Evolutionary conservation across 2,797 vertebrate genomes (phyloP).

Genomic region (Scarus forsteni): DNA sequence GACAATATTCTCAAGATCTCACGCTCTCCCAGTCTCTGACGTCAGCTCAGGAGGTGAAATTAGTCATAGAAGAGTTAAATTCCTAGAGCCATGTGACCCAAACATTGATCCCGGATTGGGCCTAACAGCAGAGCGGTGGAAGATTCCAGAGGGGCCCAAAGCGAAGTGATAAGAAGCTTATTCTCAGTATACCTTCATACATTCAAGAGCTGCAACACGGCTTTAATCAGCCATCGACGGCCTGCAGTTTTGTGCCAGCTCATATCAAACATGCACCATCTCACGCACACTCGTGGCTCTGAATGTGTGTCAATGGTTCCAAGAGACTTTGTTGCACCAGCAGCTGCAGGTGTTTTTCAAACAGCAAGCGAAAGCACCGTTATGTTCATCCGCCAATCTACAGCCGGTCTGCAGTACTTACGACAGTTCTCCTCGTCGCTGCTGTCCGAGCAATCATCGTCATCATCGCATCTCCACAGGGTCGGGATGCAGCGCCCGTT

Average conservation of each 20-base stretch:
- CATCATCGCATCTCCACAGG: slow-evolving; percentile 96
- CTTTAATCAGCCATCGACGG: slow-evolving; percentile 7
- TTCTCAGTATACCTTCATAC: slow-evolving; percentile 31
- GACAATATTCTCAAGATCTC: slow-evolving; percentile 1
- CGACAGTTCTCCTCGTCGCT: slow-evolving; percentile 97
- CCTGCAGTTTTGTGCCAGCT: not conserved
- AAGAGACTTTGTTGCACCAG: not conserved
- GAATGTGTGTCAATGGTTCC: not conserved
- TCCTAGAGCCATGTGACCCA: slow-evolving; percentile 68
- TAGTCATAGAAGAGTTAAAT: slow-evolving; percentile 37
- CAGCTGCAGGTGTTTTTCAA: not conserved
- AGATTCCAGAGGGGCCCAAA: slow-evolving; percentile 43
- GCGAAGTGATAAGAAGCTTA: slow-evolving; percentile 53
- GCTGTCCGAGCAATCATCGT: slow-evolving; percentile 96
- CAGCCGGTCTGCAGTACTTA: slow-evolving; percentile 82
- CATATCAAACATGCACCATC: not conserved
- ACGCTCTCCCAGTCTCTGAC: slow-evolving; percentile 13
- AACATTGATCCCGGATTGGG: slow-evolving; percentile 62
- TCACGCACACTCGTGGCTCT: not conserved
- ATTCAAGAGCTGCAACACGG: slow-evolving; percentile 27
- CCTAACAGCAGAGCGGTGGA: slow-evolving; percentile 27
- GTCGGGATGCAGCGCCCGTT: slow-evolving; percentile 95
- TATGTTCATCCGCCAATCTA: not conserved
- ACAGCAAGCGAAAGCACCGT: not conserved
- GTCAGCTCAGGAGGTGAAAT: slow-evolving; percentile 23